A percentile compares a stretch with the other conserved stretches of the same genome.
These are phyloP conservation scores for Plecotus auritus DNA, from an alignment of 2,113 vertebrate genomes.

Conservation along the genomic window DNA sequence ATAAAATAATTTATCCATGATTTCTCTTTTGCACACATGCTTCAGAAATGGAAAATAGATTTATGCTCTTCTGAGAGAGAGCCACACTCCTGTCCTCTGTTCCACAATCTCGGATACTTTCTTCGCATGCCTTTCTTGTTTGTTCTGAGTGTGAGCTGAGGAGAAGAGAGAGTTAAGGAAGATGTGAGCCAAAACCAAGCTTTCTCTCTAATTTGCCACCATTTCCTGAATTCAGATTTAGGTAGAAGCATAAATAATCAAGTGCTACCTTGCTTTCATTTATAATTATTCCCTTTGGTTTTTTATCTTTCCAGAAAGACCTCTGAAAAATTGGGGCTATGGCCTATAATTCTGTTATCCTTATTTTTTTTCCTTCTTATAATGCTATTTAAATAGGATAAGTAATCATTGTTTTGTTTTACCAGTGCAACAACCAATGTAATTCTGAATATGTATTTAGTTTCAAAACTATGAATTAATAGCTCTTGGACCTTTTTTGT, in stretches of 20 bases:
- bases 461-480: neutral
- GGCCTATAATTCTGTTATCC: neutral
- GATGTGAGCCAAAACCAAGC: neutral
- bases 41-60: neutral
- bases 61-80: neutral
- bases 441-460: neutral
- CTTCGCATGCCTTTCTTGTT: neutral
- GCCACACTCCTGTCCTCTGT: rapidly evolving
- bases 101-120: neutral
- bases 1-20: neutral
- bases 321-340: neutral
- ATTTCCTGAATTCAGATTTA: neutral
- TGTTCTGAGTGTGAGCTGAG: neutral
- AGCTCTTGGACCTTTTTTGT: neutral
- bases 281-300: neutral
- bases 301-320: neutral
- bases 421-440: neutral
- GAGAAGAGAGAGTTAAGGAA: neutral
- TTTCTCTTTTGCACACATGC: neutral
- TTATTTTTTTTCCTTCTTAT: neutral
- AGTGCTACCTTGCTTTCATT: neutral
- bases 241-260: neutral
- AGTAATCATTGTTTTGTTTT: neutral
- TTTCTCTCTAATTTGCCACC: neutral
- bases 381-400: neutral